Evolutionary conservation across 2,113 vertebrate species (phyloP).

Genomic region (Pelusios castaneus): DNA sequence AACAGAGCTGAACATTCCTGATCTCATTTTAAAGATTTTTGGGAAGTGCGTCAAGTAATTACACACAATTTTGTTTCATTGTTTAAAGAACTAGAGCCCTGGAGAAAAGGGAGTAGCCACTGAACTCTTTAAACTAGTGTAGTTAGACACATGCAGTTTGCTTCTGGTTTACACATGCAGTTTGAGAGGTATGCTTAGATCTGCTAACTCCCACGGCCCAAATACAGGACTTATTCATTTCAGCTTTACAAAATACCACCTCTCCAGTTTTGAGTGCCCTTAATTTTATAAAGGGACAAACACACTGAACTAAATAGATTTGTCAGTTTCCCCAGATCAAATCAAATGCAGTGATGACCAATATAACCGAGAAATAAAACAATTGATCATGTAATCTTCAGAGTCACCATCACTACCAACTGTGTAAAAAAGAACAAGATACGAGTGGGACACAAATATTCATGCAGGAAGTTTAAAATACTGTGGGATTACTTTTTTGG

Average conservation of each 20-base stretch:
- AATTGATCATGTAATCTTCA: background rate
- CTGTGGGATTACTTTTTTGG: background rate
- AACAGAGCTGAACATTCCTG: background rate
- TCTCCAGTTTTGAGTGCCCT: background rate
- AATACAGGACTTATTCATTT: background rate
- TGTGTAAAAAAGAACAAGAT: background rate
- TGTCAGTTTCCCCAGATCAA: background rate
- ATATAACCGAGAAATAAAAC: background rate
- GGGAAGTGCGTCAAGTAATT: background rate
- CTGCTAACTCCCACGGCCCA: background rate
- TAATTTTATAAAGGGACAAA: background rate
- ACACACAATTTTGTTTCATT: background rate
- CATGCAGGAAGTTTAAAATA: background rate
- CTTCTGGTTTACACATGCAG: background rate
- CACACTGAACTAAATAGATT: background rate
- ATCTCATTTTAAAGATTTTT: background rate
- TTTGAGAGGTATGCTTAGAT: background rate
- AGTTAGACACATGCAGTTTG: background rate
- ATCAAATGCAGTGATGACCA: background rate
- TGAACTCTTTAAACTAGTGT: background rate
- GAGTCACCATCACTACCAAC: background rate
- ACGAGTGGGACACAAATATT: background rate
- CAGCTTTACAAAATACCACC: background rate
- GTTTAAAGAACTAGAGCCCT: background rate
- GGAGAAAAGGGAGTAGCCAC: background rate